Conservation (phyloP, 2,113 vertebrate genomes). For the Halcyon senegalensis region DNA sequence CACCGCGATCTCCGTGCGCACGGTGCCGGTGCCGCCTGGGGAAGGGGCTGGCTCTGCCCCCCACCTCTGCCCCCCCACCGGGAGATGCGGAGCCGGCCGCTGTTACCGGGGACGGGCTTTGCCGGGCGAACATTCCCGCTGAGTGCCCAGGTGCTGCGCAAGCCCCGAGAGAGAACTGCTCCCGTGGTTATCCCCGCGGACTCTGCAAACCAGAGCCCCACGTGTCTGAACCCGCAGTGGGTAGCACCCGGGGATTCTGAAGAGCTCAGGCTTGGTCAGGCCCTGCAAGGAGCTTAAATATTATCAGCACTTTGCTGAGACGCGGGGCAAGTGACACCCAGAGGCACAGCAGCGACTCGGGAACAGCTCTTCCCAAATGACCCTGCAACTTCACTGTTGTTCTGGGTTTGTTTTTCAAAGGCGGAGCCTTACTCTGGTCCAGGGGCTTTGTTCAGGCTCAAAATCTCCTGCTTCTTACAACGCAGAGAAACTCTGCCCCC, state of each 20-base stretch:
- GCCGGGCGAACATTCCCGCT: neutral
- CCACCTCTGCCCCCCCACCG: too few relatives aligned
- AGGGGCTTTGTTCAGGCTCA: neutral
- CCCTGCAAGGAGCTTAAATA: neutral
- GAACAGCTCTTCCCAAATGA: too few relatives aligned
- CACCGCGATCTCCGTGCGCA: neutral
- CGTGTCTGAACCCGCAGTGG: neutral
- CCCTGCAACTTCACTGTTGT: fast-evolving
- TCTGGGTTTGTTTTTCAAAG: neutral
- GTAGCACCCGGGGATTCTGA: neutral
- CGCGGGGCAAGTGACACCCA: neutral
- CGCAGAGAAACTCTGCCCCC: neutral
- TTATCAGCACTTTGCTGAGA: neutral
- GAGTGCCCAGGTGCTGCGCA: neutral
- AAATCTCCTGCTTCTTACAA: neutral
- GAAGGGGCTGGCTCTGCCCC: neutral
- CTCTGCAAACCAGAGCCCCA: fast-evolving
- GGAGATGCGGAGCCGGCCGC: neutral
- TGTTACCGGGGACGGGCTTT: too few relatives aligned
- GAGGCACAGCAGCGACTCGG: neutral
- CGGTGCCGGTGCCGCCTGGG: neutral
- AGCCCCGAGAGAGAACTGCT: neutral
- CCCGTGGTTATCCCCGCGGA: fast-evolving
- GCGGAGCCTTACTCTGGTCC: neutral
- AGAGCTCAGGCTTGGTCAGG: neutral